phyloP scores from a whole-genome alignment of 2,888 invertebrate genomes.

The Acheta domesticus region DNA sequence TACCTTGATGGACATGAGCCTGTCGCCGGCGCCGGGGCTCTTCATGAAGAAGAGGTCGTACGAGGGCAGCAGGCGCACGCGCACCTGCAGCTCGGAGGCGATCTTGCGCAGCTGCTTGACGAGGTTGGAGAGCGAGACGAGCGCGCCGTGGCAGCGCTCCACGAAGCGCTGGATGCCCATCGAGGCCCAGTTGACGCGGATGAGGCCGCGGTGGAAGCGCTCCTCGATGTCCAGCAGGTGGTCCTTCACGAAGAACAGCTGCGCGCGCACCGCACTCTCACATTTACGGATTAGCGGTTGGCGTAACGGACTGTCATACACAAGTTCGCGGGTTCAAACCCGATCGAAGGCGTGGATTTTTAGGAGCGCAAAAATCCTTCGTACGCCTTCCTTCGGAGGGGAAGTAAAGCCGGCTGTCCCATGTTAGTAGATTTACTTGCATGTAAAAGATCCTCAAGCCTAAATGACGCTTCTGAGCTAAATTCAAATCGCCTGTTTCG shows the following conservation, averaged over 20 bases:
- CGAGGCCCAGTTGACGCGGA: constrained; percentile 82
- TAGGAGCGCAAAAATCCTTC: no score
- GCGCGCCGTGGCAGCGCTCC: constrained; percentile 53
- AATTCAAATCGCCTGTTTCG: no score
- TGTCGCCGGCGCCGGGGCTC: constrained; percentile 46
- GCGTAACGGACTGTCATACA: no score
- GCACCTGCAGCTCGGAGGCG: constrained; percentile 58
- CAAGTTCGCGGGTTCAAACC: no score
- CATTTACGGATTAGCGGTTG: no score
- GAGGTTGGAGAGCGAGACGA: constrained; percentile 62
- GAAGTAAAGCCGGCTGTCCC: no score
- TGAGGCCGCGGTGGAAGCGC: constrained; percentile 74
- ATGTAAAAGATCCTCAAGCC: no score
- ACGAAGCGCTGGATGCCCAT: constrained; percentile 75
- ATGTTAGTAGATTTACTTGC: no score
- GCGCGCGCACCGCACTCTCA: no score
- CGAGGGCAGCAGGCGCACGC: constrained; percentile 55
- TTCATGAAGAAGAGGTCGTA: constrained; percentile 58
- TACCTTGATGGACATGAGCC: constrained; percentile 53
- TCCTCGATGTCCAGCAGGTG: constrained; percentile 69
- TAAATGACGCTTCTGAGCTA: no score
- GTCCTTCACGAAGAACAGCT: constrained; percentile 65
- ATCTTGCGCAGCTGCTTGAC: constrained; percentile 65
- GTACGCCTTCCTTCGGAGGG: no score
- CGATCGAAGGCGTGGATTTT: no score